phyloP scores from a whole-genome alignment of 2,113 vertebrate species.

The Amazona vittata region DNA sequence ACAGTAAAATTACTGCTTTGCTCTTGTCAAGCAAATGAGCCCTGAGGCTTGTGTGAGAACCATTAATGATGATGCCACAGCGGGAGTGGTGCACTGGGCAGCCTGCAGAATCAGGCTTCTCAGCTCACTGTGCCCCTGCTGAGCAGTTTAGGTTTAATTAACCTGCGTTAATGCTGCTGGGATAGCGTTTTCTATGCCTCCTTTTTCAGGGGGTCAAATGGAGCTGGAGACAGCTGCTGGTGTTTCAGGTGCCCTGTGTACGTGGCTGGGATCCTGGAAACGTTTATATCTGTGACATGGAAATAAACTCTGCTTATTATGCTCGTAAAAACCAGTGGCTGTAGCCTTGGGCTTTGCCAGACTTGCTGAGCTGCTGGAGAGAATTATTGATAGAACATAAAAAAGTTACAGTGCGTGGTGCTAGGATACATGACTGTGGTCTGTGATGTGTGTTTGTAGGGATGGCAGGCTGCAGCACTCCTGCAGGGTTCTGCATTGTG shows the following conservation, averaged over 20 bases:
- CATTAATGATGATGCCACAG: conserved; percentile 53
- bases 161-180: conserved; percentile 57
- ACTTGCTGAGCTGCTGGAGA: conserved; percentile 40
- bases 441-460: neutral
- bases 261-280: conserved; percentile 42
- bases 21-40: conserved; percentile 74
- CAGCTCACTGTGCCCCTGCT: neutral
- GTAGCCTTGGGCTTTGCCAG: conserved; percentile 40
- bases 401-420: neutral
- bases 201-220: conserved; percentile 37
- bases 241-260: conserved; percentile 35
- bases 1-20: conserved; percentile 70
- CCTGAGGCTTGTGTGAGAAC: conserved; percentile 62
- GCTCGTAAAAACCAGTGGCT: neutral
- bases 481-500: neutral
- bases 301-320: conserved; percentile 55
- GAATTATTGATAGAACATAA: conserved; percentile 39
- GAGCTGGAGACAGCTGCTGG: conserved; percentile 38
- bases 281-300: conserved; percentile 22
- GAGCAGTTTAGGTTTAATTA: conserved; percentile 68
- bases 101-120: neutral
- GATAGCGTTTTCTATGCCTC: conserved; percentile 15
- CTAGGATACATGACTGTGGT: neutral
- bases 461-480: neutral
- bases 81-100: conserved; percentile 38